These are phyloP conservation scores for Calcarius lapponicus DNA, from an alignment of 2,797 vertebrate genomes.

Conservation along the genomic window DNA sequence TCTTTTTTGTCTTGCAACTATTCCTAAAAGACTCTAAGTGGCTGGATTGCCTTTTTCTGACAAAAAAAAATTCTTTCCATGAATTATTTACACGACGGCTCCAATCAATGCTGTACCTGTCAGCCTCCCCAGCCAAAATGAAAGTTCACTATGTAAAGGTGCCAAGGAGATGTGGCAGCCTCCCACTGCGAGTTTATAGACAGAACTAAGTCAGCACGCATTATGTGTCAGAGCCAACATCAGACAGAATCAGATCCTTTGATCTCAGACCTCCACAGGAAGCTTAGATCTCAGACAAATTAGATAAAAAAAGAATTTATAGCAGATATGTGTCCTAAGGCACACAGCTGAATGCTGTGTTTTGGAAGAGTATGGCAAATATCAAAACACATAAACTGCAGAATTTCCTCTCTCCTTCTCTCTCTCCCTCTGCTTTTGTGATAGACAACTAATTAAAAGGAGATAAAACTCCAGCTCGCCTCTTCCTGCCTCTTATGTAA, in stretches of 20 bases:
- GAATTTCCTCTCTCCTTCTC: slow-evolving; percentile 69
- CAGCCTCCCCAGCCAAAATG: slow-evolving; percentile 77
- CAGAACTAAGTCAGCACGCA: slow-evolving; percentile 95
- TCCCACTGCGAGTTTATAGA: slow-evolving; percentile 88
- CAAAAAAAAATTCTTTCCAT: slow-evolving; percentile 58
- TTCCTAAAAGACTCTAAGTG: slow-evolving; percentile 71
- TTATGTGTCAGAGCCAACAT: slow-evolving; percentile 92
- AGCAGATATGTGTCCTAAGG: slow-evolving; percentile 88
- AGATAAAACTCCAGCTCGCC: slow-evolving; percentile 44
- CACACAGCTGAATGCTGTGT: slow-evolving; percentile 77
- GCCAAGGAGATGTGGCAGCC: slow-evolving; percentile 74
- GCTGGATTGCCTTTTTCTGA: slow-evolving; percentile 62
- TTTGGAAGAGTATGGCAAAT: slow-evolving; percentile 75
- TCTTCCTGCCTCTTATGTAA: slow-evolving; percentile 53
- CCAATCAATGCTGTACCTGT: slow-evolving; percentile 77
- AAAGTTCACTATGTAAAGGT: slow-evolving; percentile 81
- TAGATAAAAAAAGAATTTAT: slow-evolving; percentile 99
- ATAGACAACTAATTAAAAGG: slow-evolving; percentile 70
- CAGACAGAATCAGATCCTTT: slow-evolving; percentile 96
- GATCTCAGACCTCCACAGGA: slow-evolving; percentile 95
- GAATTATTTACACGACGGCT: slow-evolving; percentile 78
- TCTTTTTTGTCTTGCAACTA: slow-evolving; percentile 53
- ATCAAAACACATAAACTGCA: slow-evolving; percentile 78
- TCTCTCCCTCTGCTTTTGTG: slow-evolving; percentile 54
- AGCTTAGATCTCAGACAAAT: slow-evolving; percentile 98